Base-by-base conservation (phyloP, 2,797 vertebrate species). In the Amblyopsis hoosieri region DNA sequence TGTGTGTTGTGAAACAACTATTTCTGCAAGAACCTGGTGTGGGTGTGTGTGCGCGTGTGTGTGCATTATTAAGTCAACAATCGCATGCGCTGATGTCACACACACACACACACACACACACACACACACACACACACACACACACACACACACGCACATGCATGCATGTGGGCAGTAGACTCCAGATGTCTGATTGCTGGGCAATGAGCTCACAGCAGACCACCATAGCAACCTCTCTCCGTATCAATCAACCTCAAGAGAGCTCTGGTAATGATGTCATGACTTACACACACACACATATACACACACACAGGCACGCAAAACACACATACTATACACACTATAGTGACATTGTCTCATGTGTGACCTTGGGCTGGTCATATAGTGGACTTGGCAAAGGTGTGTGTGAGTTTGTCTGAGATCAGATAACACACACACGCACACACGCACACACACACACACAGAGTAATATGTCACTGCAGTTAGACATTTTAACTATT, bases 251-350 rank as follows among this genome's bases (percentile, higher is more conserved):
- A 87, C 87, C 86, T 69, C 72, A 58, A 82, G 82, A 83, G 90
- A 85, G 85, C 88, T 91, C 87, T 84, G 87, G 89, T 92, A 89
- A 84, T 97, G 95, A 96, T 93, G 92, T 96, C 89, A 97, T 93
- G 75, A 60, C 64, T 63, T 67, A 48, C 57, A 60, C 45, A 45
- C 62, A 45, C 42, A 57, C 52, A 46, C 51, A 15, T 8, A 48
- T 55, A 60, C 37, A 45, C 62, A 45, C 42, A 54, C 52, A 46
- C 51, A 15, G 13, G 10, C 19, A 54, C 10, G 10, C 60, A 66
- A 33, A 13, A 31, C 42, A 47, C 37, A 57, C 42, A 58, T 45
- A 54, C 61, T 64, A 45, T 58, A 49, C 47, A 66, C 75, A 67
- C 64, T 62, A 74, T 65, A 71, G 62, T 75, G 64, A 75, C 79